Base-by-base conservation (phyloP, 35 echinoderm and acorn worm species). In the Apostichopus japonicus region DNA sequence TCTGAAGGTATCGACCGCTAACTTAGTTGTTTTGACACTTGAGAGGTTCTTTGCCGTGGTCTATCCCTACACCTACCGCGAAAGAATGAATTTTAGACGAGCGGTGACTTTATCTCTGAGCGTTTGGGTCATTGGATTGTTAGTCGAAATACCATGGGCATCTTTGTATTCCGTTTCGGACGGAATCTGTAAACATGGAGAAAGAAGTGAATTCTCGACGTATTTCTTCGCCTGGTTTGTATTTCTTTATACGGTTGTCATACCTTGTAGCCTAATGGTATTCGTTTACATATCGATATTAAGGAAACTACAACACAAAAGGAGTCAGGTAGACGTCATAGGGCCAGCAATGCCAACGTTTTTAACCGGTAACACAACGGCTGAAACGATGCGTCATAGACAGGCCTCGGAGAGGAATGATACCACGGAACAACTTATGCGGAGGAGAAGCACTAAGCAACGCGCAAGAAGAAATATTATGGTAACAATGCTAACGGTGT, bases 31-130 rank as follows among this genome's bases (percentile, higher is more conserved):
- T 70, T 78, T 97, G 77, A 93, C 93, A 14, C 79, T 94, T 5
- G 96, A 97, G 53, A 82, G 96, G 11, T 91, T 86, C 10, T 78
- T 84, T 57, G 93, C 96, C 10, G 91, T 97, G 65, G 71, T 93
- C 10, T 78, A 93, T 77, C 93, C 96, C 8, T 92, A 92, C 27
- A 90, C 24, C 8, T 93, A 97, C 67, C 59, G 91, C 7, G 72
- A 79, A 21, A 19, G 62, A 4, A 61, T 97, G 0, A 91, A 76
- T 8, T n/a, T 15, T 14, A 53, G 14, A 10, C 21, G 70, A 23
- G 91, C 87, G 4, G 53, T 78, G 54, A 10, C 87, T 14, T 19
- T 88, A 17, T 90, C 88, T 10, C 14, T 93, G 0, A 19, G 91
- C 7, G 90, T 93, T 0, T 94, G 93, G 93, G 71, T 93, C 0